Conservation (phyloP, 2,888 invertebrate genomes). For the Drosophila histrio region DNA sequence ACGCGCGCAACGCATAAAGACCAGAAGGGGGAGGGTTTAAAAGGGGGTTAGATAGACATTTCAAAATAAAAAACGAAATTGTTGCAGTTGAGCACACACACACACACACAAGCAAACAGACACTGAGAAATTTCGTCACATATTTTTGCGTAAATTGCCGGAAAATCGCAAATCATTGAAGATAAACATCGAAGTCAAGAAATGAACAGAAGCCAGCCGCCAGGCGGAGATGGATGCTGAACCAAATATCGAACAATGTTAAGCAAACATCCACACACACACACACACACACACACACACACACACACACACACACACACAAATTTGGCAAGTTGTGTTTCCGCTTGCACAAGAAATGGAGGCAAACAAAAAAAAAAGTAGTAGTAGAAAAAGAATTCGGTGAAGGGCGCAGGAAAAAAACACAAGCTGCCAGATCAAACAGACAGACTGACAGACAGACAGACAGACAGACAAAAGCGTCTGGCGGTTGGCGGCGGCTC, state of each 20-base stretch:
- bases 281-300: constrained; percentile 37
- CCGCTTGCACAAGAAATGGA: constrained; percentile 64
- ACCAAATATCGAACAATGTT: constrained; percentile 79
- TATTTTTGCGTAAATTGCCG: constrained; percentile 81
- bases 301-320: constrained; percentile 25
- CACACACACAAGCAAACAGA: constrained; percentile 1
- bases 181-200: constrained; percentile 81
- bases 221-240: constrained; percentile 46
- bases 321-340: constrained; percentile 64
- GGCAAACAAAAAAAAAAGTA: constrained; percentile 19
- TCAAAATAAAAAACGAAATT: constrained; percentile 62
- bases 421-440: constrained; percentile 42
- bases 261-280: constrained; percentile 62
- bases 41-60: constrained; percentile 52
- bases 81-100: constrained; percentile 63
- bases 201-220: constrained; percentile 71
- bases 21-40: neutral
- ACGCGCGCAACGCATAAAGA: constrained; percentile 72
- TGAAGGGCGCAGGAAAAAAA: constrained; percentile 24
- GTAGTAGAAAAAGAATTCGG: constrained; percentile 19
- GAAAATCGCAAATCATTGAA: constrained; percentile 80
- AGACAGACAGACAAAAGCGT: constrained; percentile 53
- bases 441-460: constrained; percentile 28
- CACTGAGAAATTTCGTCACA: constrained; percentile 75
- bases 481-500: constrained; percentile 56